Evolutionary conservation across 1,140 invertebrate genomes (phyloP), one percentile per base, ranked within the genome.

Genomic region (Bombus superbus): DNA sequence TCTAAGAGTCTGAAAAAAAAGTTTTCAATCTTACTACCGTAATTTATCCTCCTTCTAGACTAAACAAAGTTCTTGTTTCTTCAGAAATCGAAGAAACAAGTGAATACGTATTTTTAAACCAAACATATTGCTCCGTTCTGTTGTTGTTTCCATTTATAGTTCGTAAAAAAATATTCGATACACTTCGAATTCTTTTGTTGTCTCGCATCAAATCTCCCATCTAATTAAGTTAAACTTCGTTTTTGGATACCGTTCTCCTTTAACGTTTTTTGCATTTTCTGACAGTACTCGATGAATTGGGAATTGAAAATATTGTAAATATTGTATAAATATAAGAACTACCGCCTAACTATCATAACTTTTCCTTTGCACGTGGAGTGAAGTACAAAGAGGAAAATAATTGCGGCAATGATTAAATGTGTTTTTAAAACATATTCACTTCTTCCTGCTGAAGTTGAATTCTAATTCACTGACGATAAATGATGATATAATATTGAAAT

Each of bases 61-160:
- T 79, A 66, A 79, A 66, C 40, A 79, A 79, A 25, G 35, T 44
- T 76, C 32, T 57, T 13, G 22, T 25, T 9, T 28, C 10, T 57
- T 57, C 22, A 8, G 28, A 57, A 75, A 38, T 57, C 18, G 6
- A 40, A 28, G 35, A 38, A 35, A 64, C 62, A 68, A 38, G 8
- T 13, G 42, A 47, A 47, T 22, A 10, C 25, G 25, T 47, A 80
- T 80, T 80, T 68, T 80, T 68, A 44, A 44, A 64, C n/a, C 22
- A 35, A 47, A 79, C 13, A 44, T 44, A 79, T 79, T 44, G 32
- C 28, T n/a, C 44, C 0, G 64, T 47, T 80, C 42, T 80, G 64
- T 68, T 32, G 28, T 42, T 68, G 64, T 2, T 77, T 68, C 42
- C 77, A 69, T 80, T 80, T 86, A 72, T 64, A 83, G 38, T n/a